phyloP scores from a whole-genome alignment of 2,888 invertebrate genomes.

The Machimus rusticus region DNA sequence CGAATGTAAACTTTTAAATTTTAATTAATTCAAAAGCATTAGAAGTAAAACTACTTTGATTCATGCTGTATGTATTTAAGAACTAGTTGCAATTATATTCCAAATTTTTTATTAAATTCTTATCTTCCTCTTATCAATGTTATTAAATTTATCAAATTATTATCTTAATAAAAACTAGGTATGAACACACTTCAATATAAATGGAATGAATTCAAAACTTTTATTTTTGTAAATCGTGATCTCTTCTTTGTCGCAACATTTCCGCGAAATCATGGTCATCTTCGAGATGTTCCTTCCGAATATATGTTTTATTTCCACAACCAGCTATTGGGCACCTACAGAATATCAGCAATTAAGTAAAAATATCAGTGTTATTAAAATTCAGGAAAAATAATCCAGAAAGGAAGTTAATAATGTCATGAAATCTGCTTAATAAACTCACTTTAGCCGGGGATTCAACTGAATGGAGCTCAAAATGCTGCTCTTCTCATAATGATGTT shows the following conservation, averaged over 20 bases:
- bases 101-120: no score
- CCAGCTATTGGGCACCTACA: conserved; percentile 62
- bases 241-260: neutral
- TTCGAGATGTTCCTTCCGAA: conserved; percentile 58
- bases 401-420: neutral
- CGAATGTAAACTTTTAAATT: no score
- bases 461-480: conserved; percentile 63
- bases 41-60: no score
- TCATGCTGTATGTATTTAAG: no score
- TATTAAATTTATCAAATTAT: no score
- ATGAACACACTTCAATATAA: no score
- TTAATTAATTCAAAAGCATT: no score
- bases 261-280: conserved; percentile 63
- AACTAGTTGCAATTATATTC: no score
- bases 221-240: neutral
- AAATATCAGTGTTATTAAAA: neutral
- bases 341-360: neutral
- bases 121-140: no score
- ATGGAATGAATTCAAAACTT: neutral
- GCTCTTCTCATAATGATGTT: conserved; percentile 65
- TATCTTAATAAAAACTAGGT: no score
- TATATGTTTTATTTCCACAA: conserved; percentile 63
- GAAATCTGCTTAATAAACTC: neutral
- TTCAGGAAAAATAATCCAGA: neutral
- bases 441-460: conserved; percentile 56